Evolutionary conservation across 1,140 invertebrate genomes (phyloP), one percentile per base, ranked within the genome.

Genomic region (Drosophila pandora): DNA sequence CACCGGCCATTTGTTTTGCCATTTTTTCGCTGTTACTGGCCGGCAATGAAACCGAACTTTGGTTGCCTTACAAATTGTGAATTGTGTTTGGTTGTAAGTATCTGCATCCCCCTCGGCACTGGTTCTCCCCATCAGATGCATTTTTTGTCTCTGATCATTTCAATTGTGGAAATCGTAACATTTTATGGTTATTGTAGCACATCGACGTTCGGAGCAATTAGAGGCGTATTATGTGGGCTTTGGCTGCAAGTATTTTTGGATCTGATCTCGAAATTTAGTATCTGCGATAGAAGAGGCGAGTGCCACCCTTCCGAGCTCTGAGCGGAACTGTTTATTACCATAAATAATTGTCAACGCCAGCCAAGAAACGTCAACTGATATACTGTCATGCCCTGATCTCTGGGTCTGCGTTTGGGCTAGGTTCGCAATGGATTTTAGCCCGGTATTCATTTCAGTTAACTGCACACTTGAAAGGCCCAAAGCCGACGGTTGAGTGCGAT

Each of bases 301-400:
- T 65, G 23, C 52, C 54, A 17, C 17, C 21, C 17, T 21, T 10
- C 21, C 3, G 54, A 45, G 65, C 67, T 76, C 34, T 25, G 41
- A 67, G 78, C 83, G 83, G 65, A 79, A 88, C 83, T 87, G 73
- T 88, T 88, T 88, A 88, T 88, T 88, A 83, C 84, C 83, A 88
- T 88, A 88, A 88, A 88, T 87, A 87, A 87, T 88, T 88, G 84
- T 88, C 84, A 88, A 88, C 80, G 83, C 55, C 62, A 76, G 68
- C 64, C 63, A 52, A 37, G 52, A 70, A 87, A 87, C 79, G 81
- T 85, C 82, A 85, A 82, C 83, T 82, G 78, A 78, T 85, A 74
- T 87, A 87, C 78, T 82, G 79, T 82, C 79, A 67, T 78, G 74
- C 76, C 80, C 57, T 70, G 76, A 67, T 62, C 74, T 63, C 75